phyloP scores from a whole-genome alignment of 2,113 vertebrate genomes.

The Corythoichthys intestinalis region DNA sequence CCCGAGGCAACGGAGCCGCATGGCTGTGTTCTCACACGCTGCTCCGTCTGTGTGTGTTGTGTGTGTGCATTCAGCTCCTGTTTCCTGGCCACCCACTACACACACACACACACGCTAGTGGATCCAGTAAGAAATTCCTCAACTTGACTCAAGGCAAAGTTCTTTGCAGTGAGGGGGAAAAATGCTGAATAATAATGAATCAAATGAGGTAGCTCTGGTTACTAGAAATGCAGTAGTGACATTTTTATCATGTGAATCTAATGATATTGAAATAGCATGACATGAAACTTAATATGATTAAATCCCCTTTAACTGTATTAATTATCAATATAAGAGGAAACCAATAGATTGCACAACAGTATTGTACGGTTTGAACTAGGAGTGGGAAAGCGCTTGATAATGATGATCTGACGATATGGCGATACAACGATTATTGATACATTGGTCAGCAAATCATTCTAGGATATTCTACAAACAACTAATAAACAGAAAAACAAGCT shows the following conservation, averaged over 20 bases:
- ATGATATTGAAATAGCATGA: background rate
- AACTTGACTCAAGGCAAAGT: conserved; percentile 7
- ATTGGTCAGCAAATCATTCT: too few species aligned
- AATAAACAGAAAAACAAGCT: too few species aligned
- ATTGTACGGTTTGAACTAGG: too few species aligned
- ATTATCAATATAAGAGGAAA: background rate
- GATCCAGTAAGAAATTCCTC: conserved; percentile 14
- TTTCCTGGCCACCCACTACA: conserved; percentile 88
- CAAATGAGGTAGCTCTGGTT: background rate
- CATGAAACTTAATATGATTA: background rate
- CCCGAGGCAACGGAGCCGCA: conserved; percentile 76
- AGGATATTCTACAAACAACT: too few species aligned
- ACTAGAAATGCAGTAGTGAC: background rate
- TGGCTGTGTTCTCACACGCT: conserved; percentile 81
- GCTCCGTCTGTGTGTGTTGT: conserved; percentile 31
- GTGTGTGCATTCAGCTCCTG: conserved; percentile 71
- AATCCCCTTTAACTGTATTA: background rate
- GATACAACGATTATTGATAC: too few species aligned
- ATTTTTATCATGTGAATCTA: background rate
- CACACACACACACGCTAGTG: background rate
- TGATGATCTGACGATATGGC: too few species aligned
- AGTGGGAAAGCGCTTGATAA: too few species aligned
- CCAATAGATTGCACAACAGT: too few species aligned
- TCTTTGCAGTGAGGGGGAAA: background rate
- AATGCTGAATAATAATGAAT: background rate